Percentiles rank a stretch among this genome's conserved stretches.
Evolutionary conservation across 1,140 invertebrate genomes (phyloP).

Genomic region (Micrasema longulum): DNA sequence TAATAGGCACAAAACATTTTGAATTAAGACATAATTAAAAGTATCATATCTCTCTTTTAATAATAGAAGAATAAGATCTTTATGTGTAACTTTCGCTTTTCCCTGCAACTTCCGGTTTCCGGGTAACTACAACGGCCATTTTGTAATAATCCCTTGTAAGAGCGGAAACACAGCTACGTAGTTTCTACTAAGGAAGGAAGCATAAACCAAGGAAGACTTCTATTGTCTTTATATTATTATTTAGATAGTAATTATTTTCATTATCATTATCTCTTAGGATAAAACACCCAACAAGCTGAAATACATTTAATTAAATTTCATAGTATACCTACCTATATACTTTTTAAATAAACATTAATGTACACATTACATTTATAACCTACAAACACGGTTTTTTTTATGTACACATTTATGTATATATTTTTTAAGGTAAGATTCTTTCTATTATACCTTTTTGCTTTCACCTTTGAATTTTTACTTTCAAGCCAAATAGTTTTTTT

Average conservation of each 20-base stretch:
- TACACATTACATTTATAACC: neutral
- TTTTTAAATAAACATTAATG: neutral
- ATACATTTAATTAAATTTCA: no score
- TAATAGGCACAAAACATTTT: no score
- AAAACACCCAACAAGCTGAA: no score
- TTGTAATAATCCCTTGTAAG: constrained; percentile 1
- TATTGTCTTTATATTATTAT: constrained; percentile 11
- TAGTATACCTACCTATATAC: neutral
- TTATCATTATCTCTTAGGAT: constrained; percentile 28
- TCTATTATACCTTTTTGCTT: no score
- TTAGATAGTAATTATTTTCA: constrained; percentile 19
- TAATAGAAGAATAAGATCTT: neutral
- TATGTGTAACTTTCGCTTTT: neutral
- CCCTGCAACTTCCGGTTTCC: constrained; percentile 15
- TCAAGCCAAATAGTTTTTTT: no score
- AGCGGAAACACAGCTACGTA: constrained; percentile 2
- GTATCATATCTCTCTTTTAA: neutral
- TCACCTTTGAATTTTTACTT: no score
- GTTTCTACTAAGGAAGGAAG: constrained; percentile 21
- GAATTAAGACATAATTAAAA: no score
- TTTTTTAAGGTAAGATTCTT: no score
- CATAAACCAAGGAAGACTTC: constrained; percentile 29
- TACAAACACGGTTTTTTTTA: neutral
- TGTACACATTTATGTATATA: no score
- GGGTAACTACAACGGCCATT: constrained; percentile 11